phyloP scores from a whole-genome alignment of 2,888 invertebrate species.

The Tinea pellionella region DNA sequence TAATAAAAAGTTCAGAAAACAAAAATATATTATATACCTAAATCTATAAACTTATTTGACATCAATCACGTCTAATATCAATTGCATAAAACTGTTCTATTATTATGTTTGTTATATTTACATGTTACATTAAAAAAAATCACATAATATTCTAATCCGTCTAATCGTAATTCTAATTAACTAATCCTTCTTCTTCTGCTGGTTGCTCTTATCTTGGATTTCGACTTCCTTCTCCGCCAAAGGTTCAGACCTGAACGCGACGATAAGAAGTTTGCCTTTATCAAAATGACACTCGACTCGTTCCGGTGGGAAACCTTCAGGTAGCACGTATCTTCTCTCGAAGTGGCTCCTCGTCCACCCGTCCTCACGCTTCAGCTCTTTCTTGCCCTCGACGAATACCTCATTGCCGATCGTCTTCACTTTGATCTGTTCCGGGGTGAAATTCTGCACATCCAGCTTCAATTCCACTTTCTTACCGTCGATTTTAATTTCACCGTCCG shows the following conservation, averaged over 20 bases:
- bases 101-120: too few relatives aligned
- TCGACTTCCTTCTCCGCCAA: conserved; percentile 42
- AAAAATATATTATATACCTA: too few relatives aligned
- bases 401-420: conserved; percentile 81
- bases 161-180: conserved; percentile 6
- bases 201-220: conserved; percentile 33
- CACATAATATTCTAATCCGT: conserved; percentile 14
- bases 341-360: conserved; percentile 83
- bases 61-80: too few relatives aligned
- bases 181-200: not conserved
- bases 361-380: conserved; percentile 79
- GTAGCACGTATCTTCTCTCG: conserved; percentile 78
- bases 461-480: conserved; percentile 79
- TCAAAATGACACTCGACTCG: conserved; percentile 80
- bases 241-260: conserved; percentile 69
- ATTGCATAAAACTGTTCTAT: too few relatives aligned
- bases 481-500: conserved; percentile 64
- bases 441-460: conserved; percentile 81
- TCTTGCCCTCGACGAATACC: conserved; percentile 82
- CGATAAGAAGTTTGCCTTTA: conserved; percentile 78
- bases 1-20: too few relatives aligned
- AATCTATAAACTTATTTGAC: too few relatives aligned
- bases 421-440: conserved; percentile 80
- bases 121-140: not conserved
- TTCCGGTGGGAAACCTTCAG: conserved; percentile 79